Evolutionary conservation across 2,113 vertebrate genomes (phyloP).

Genomic region (Polypterus senegalus): DNA sequence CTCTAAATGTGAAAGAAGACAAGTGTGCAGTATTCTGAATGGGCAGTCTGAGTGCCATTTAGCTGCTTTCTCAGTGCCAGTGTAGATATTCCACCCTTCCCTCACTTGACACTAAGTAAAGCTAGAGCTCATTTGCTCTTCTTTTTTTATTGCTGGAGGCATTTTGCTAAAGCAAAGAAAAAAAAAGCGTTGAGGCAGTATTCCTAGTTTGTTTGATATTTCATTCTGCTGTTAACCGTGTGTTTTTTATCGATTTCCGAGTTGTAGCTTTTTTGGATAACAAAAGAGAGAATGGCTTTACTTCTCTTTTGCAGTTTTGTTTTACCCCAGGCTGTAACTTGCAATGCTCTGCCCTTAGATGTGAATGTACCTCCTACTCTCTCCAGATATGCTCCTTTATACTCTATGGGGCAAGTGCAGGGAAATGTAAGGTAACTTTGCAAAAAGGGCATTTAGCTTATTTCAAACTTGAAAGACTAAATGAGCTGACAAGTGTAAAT

Average conservation of each 20-base stretch:
- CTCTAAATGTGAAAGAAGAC: too few species aligned
- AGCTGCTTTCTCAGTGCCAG: conserved; percentile 4
- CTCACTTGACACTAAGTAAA: conserved; percentile 14
- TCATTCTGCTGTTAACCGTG: conserved; percentile 36
- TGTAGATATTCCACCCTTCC: neutral
- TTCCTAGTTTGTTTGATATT: conserved; percentile 29
- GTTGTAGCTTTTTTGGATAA: conserved; percentile 7
- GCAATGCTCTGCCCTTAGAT: neutral
- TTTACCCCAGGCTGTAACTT: conserved; percentile 7
- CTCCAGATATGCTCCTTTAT: neutral
- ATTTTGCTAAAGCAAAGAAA: conserved; percentile 27
- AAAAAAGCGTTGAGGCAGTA: conserved; percentile 26
- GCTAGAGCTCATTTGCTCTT: conserved; percentile 10
- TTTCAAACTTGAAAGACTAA: neutral
- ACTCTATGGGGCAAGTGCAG: neutral
- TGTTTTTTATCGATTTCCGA: conserved; percentile 45
- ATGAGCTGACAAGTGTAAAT: neutral
- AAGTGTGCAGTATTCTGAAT: too few species aligned
- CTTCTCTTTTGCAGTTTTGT: conserved; percentile 4
- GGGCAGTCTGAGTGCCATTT: conserved; percentile 1
- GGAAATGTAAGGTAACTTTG: too few species aligned
- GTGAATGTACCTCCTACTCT: neutral
- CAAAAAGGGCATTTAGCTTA: neutral
- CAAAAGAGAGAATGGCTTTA: neutral
- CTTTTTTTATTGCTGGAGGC: conserved; percentile 16